These are phyloP conservation scores for Hylaeus volcanicus DNA, from an alignment of 1,140 invertebrate genomes.

Conservation along the genomic window DNA sequence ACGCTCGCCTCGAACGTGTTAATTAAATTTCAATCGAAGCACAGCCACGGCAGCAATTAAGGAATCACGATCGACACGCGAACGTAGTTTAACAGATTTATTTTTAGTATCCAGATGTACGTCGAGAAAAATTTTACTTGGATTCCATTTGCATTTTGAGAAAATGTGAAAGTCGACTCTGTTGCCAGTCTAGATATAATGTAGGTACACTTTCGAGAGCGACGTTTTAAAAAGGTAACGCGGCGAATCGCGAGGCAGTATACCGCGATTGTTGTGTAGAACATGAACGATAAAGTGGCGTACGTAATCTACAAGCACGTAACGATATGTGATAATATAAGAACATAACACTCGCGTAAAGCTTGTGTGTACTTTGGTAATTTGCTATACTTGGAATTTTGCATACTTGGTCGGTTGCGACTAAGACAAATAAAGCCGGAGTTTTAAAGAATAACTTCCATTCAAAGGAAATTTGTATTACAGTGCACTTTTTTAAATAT, in stretches of 20 bases:
- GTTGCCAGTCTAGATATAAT: neutral
- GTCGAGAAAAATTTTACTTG: neutral
- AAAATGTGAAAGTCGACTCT: neutral
- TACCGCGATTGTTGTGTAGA: neutral
- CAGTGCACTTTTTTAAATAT: too few species aligned
- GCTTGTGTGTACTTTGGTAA: neutral
- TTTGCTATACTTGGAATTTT: too few species aligned
- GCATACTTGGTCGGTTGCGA: too few species aligned
- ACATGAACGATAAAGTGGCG: neutral
- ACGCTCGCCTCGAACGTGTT: neutral
- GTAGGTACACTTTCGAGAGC: too few species aligned
- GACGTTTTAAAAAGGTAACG: neutral
- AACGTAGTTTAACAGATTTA: neutral
- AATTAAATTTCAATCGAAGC: neutral
- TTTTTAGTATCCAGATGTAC: neutral
- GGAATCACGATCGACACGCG: neutral
- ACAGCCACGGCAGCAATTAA: neutral
- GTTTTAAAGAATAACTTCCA: neutral
- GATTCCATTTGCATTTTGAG: neutral
- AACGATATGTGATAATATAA: neutral
- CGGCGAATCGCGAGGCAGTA: neutral
- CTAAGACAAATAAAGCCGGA: neutral
- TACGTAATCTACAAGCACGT: constrained; percentile 3
- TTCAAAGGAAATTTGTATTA: too few species aligned
- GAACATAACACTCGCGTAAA: neutral